Conservation (phyloP, 1,140 invertebrate genomes). For the Drosophila sproati region DNA sequence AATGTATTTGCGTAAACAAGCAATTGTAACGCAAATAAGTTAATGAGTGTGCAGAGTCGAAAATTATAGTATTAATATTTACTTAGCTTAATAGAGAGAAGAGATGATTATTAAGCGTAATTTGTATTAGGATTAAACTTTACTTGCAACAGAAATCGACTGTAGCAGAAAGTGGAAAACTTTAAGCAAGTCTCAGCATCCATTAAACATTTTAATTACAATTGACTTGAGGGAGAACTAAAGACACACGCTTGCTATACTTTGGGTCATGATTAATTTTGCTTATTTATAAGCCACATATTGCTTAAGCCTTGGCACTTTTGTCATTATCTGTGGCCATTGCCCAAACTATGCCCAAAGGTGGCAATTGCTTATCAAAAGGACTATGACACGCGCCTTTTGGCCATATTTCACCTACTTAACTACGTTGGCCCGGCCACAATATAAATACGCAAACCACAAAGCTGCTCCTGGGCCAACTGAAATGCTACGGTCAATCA, state of each 20-base stretch:
- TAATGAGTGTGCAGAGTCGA: too few species aligned
- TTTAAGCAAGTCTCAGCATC: too few species aligned
- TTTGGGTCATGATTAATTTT: constrained; percentile 2
- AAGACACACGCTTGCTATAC: not conserved
- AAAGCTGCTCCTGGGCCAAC: constrained; percentile 36
- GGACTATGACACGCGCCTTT: constrained; percentile 19
- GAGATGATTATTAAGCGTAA: too few species aligned
- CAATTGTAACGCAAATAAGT: too few species aligned
- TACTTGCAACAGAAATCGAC: too few species aligned
- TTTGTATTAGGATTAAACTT: too few species aligned
- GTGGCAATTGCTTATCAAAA: constrained; percentile 29
- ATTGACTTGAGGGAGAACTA: not conserved
- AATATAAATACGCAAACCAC: constrained; percentile 45
- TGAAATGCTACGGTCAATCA: constrained; percentile 51
- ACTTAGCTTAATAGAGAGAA: too few species aligned
- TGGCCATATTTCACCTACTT: constrained; percentile 49
- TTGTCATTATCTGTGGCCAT: constrained; percentile 37
- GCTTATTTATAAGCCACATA: constrained; percentile 13
- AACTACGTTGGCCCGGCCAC: constrained; percentile 24
- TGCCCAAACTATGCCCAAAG: constrained; percentile 27
- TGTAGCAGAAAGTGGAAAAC: too few species aligned
- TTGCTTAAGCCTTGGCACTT: constrained; percentile 26
- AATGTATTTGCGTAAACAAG: too few species aligned
- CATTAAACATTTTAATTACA: not conserved
- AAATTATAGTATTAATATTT: too few species aligned